Evolutionary conservation across 2,113 vertebrate genomes (phyloP).

Genomic region (Euleptes europaea): DNA sequence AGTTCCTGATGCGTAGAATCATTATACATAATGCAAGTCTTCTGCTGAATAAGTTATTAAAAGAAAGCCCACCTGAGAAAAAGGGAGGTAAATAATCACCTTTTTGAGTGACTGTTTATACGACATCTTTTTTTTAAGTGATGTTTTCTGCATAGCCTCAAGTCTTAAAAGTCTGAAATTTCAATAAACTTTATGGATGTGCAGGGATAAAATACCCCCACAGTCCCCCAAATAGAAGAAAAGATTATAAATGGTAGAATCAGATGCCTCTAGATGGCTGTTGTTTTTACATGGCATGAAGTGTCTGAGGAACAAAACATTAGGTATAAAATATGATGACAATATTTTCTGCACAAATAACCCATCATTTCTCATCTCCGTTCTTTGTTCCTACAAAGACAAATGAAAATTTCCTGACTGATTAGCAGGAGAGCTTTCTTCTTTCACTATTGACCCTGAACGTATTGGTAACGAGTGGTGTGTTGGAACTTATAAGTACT

Average conservation of each 20-base stretch:
- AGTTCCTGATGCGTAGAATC: conserved; percentile 52
- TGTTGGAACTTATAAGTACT: conserved; percentile 39
- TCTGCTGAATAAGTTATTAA: conserved; percentile 47
- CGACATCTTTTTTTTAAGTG: conserved; percentile 17
- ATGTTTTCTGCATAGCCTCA: conserved; percentile 35
- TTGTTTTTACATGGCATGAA: conserved; percentile 43
- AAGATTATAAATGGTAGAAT: conserved; percentile 32
- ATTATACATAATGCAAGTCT: conserved; percentile 44
- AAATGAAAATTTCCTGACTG: conserved; percentile 54
- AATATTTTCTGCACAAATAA: conserved; percentile 37
- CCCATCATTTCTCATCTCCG: conserved; percentile 44
- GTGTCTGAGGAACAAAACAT: conserved; percentile 31
- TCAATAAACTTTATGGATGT: not conserved
- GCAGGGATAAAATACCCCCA: conserved; percentile 23
- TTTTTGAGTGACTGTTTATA: conserved; percentile 44
- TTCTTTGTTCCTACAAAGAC: conserved; percentile 45
- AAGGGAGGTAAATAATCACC: conserved; percentile 51
- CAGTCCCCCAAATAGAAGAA: conserved; percentile 13
- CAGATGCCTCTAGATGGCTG: conserved; percentile 41
- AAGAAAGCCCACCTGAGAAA: conserved; percentile 33
- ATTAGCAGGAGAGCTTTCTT: conserved; percentile 49
- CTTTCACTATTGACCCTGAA: conserved; percentile 41
- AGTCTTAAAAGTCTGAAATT: conserved; percentile 45
- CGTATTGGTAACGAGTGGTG: conserved; percentile 43
- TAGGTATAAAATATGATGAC: conserved; percentile 37